A percentile compares a stretch with the other conserved stretches of the same genome.
Conservation (phyloP, 2,113 vertebrate species). For the Acinonyx jubatus region DNA sequence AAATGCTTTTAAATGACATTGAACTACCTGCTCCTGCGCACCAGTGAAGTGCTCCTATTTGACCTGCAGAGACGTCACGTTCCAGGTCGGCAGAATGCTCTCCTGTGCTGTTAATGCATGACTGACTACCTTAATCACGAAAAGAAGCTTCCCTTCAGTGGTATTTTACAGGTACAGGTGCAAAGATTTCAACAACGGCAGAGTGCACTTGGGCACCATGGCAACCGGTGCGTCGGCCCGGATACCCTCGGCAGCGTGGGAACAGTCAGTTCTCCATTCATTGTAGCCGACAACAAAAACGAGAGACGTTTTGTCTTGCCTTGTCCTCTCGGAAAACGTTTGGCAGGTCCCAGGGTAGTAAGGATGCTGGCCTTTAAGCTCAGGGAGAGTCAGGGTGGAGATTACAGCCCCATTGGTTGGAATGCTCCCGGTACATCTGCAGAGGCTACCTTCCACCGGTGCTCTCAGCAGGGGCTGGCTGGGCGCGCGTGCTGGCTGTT, state of each 20-base stretch:
- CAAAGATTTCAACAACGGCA: conserved; percentile 58
- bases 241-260: conserved; percentile 61
- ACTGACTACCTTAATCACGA: conserved; percentile 62
- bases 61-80: background rate
- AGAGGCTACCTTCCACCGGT: background rate
- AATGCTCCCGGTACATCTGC: background rate
- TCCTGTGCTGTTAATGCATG: conserved; percentile 44
- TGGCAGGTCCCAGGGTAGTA: background rate
- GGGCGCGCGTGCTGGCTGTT: background rate
- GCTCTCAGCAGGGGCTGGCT: background rate
- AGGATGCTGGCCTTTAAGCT: background rate
- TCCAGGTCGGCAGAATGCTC: conserved; percentile 34
- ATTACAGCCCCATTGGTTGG: background rate
- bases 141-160: conserved; percentile 74
- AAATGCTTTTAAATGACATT: conserved; percentile 63
- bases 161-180: conserved; percentile 81
- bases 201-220: conserved; percentile 71
- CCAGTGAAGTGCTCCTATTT: background rate
- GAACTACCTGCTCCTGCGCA: background rate
- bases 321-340: background rate
- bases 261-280: conserved; percentile 71
- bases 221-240: conserved; percentile 69
- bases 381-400: background rate
- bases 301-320: background rate
- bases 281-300: conserved; percentile 73